Evolutionary conservation across 2,797 vertebrate genomes (phyloP).

Genomic region (Tympanoctomys barrerae): DNA sequence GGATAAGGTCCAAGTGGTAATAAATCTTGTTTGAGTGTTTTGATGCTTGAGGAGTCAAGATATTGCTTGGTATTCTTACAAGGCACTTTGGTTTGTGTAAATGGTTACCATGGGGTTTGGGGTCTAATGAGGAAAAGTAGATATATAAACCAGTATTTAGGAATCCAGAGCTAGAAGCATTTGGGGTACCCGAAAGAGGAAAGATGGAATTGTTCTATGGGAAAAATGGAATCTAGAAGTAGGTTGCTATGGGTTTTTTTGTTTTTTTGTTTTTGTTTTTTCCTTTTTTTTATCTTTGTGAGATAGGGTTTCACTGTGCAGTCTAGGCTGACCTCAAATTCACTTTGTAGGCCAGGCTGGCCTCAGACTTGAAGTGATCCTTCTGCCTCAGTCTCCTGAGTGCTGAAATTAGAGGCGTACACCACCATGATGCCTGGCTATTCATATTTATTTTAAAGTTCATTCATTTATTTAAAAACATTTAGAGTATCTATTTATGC

Average conservation of each 20-base stretch:
- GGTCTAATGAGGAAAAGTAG: neutral
- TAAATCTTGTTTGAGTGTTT: neutral
- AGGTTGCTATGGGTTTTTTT: neutral
- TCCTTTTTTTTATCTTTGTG: neutral
- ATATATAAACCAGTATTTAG: slow-evolving; percentile 9
- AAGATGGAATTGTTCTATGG: neutral
- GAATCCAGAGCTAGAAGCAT: neutral
- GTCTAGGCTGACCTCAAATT: neutral
- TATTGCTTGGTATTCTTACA: neutral
- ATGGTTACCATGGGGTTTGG: neutral
- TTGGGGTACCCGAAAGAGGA: neutral
- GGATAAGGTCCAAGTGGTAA: neutral
- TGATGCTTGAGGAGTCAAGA: neutral
- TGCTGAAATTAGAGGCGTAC: neutral
- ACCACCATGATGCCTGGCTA: neutral
- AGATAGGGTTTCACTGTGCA: neutral
- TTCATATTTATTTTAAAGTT: slow-evolving; percentile 40
- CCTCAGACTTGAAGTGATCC: neutral
- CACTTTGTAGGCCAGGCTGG: neutral
- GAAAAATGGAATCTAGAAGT: neutral
- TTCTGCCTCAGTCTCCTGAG: neutral
- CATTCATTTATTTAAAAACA: slow-evolving; percentile 28
- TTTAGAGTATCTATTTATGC: neutral
- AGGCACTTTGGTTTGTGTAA: slow-evolving; percentile 20
- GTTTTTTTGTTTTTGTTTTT: neutral